Percentiles rank a stretch among this genome's conserved stretches.
Conservation (phyloP, 1,140 invertebrate genomes). For the Drosophila neocordata region DNA sequence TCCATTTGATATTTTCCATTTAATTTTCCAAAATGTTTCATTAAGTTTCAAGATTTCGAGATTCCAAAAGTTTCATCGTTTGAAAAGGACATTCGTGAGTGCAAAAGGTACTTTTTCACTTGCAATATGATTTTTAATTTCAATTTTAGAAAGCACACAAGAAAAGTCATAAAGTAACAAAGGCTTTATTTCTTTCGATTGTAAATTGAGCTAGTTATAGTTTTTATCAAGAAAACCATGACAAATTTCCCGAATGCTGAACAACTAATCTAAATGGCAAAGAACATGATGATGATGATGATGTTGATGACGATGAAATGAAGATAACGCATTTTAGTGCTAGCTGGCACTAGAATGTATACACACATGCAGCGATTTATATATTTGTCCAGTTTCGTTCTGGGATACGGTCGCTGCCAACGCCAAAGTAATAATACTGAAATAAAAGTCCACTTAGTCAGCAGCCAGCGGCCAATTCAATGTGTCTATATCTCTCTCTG, state of each 20-base stretch:
- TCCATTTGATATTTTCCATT: too few species aligned
- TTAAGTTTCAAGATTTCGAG: too few species aligned
- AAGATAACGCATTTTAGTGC: not conserved
- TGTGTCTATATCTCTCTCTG: not conserved
- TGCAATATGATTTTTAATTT: too few species aligned
- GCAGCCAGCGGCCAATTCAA: constrained; percentile 35
- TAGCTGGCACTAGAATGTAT: constrained; percentile 14
- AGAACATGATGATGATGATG: constrained; percentile 13
- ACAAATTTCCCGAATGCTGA: constrained; percentile 23
- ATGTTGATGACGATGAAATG: not conserved
- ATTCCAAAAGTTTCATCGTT: too few species aligned
- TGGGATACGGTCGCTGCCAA: not conserved
- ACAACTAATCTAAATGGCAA: constrained; percentile 35
- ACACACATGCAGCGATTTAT: constrained; percentile 14
- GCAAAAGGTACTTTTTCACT: too few species aligned
- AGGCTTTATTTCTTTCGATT: not conserved
- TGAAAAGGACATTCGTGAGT: too few species aligned
- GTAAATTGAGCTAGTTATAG: not conserved
- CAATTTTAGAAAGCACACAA: too few species aligned
- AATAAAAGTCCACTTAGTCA: constrained; percentile 65
- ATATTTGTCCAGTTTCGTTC: constrained; percentile 6
- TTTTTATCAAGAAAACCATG: constrained; percentile 9
- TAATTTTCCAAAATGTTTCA: too few species aligned
- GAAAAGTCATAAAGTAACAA: not conserved
- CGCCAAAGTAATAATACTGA: constrained; percentile 52